Conservation (phyloP, 37 sponge, comb jelly and placozoan genomes). For the Axinella damicornis region DNA sequence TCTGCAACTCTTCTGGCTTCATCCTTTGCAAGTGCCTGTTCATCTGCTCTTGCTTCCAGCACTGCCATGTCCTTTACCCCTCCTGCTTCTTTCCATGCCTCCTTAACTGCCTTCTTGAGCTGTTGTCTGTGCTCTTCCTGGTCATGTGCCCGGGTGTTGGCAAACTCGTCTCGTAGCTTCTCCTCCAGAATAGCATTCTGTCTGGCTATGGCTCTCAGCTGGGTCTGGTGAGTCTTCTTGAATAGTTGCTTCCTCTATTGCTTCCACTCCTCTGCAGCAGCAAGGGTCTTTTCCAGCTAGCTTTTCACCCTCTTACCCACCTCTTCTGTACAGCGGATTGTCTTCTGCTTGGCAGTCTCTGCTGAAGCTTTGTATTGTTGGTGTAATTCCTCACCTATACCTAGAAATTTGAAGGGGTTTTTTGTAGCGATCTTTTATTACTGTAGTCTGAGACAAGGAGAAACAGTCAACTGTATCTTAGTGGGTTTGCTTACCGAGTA, state of each 20-base stretch:
- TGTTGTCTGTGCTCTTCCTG: slow-evolving; percentile 8
- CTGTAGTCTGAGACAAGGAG: too few species aligned
- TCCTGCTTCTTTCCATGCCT: slow-evolving; percentile 56
- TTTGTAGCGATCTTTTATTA: too few species aligned
- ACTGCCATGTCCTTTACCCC: slow-evolving; percentile 33
- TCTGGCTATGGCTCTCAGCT: slow-evolving; percentile 36
- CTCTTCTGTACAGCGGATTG: slow-evolving; percentile 67
- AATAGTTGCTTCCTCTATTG: slow-evolving; percentile 47
- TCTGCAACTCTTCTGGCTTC: slow-evolving; percentile 39
- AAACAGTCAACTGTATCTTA: too few species aligned
- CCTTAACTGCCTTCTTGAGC: slow-evolving; percentile 10
- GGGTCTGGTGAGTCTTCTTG: slow-evolving; percentile 34
- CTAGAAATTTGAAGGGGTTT: too few species aligned
- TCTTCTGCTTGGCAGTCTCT: slow-evolving; percentile 51
- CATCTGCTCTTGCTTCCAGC: slow-evolving; percentile 48
- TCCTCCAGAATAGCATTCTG: slow-evolving; percentile 37
- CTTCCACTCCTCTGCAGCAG: slow-evolving; percentile 35
- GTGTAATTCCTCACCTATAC: slow-evolving; percentile 51
- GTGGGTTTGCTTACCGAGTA: slow-evolving; percentile 26
- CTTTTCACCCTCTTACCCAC: slow-evolving; percentile 62
- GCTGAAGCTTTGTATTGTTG: slow-evolving; percentile 16
- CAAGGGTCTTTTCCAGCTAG: slow-evolving; percentile 16
- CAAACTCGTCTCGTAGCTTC: slow-evolving; percentile 54
- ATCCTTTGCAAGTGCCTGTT: slow-evolving; percentile 29
- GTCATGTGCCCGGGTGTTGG: neutral